These are phyloP conservation scores for Meiosimyza platycephala DNA, from an alignment of 2,888 invertebrate genomes.

Conservation along the genomic window DNA sequence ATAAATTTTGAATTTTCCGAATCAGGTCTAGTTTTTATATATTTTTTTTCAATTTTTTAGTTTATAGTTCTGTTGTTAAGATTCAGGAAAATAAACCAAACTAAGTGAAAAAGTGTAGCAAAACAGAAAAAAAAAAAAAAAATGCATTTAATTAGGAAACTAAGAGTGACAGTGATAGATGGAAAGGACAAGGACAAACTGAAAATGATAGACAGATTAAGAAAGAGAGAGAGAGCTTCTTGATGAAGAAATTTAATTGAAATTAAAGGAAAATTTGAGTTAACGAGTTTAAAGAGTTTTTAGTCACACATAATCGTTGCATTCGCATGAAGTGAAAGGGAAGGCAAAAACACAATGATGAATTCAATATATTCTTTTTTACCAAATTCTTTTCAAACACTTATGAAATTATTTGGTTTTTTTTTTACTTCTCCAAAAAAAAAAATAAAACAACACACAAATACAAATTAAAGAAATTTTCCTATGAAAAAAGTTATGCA, in stretches of 20 bases:
- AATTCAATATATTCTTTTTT: conserved; percentile 15
- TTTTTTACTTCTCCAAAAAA: conserved; percentile 9
- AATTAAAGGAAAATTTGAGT: conserved; percentile 5
- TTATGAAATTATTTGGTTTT: background rate
- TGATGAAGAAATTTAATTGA: no score
- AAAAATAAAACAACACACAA: conserved; percentile 27
- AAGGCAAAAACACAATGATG: conserved; percentile 9
- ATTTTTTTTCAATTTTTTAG: conserved; percentile 5
- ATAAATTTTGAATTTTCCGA: conserved; percentile 11
- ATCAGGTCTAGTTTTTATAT: conserved; percentile 24
- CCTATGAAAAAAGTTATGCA: background rate
- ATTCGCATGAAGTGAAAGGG: conserved; percentile 39
- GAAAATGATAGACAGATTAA: background rate
- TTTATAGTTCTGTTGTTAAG: background rate
- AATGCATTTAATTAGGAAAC: background rate
- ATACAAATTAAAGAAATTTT: conserved; percentile 41
- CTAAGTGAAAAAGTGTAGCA: no score
- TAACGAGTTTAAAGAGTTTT: conserved; percentile 8
- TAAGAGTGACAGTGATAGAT: no score
- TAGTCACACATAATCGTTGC: conserved; percentile 65
- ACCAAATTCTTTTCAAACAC: background rate
- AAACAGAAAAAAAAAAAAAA: background rate
- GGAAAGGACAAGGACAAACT: background rate
- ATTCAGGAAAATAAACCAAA: conserved; percentile 18
- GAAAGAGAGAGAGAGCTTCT: conserved; percentile 1